Evolutionary conservation across 2,888 invertebrate genomes (phyloP), one percentile per base, ranked within the genome.

Genomic region (Chrysodeixis includens): DNA sequence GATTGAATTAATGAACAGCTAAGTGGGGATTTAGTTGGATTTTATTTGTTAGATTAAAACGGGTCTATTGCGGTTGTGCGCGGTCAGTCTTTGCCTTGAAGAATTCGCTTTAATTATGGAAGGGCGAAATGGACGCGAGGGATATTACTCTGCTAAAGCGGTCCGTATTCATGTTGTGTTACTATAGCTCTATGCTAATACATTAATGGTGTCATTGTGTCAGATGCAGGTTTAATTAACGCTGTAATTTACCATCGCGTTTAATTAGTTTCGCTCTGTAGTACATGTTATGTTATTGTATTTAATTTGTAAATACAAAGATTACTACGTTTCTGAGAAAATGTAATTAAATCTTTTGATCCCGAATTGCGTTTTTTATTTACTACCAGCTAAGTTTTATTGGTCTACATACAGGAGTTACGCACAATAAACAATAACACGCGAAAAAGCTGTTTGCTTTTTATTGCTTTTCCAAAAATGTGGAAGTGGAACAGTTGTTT

Each of bases 31-130:
- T 73, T 69, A 76, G 76, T 77, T 80, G 64, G 71, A 77, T 78
- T 78, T 78, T 72, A 71, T 78, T 83, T 66, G 79, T 81, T 76
- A 76, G 66, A 79, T 81, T 77, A 78, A 77, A 75, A 66, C 72
- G 56, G 69, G 68, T 66, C 64, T 70, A 57, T 65, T 64, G 56
- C 55, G 65, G 64, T 63, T 64, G 51, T 64, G 51, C 52, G 30
- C 62, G 20, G 49, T 56, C 62, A 69, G 66, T 72, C 66, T 71
- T 69, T 53, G 59, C 40, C 49, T 62, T 65, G 73, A 78, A 80
- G 76, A 67, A 78, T 79, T 80, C 74, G 74, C 74, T 74, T 78
- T 76, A 73, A 82, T 79, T 79, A 72, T 60, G 54, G 56, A 70
- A 71, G 22, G 70, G 68, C 63, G 67, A 67, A 73, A 76, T 70